These are phyloP conservation scores for Sinonovacula constricta DNA, from an alignment of 1,140 invertebrate species.

Conservation along the genomic window DNA sequence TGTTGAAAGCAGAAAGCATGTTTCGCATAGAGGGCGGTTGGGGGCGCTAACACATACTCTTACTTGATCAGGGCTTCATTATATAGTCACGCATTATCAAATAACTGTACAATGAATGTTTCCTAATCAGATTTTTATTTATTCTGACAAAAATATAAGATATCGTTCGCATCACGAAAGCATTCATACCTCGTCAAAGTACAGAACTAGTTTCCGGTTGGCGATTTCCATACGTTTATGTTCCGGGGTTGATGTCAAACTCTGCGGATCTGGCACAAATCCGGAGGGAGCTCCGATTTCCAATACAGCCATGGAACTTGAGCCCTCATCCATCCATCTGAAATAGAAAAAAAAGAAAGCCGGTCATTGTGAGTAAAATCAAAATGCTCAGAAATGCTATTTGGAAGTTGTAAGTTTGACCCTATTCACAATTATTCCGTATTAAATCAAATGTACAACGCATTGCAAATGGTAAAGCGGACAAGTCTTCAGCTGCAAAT, in stretches of 20 bases:
- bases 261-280: slow-evolving; percentile 54
- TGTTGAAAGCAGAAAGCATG: too few species aligned
- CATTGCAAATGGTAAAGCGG: too few species aligned
- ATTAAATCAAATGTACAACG: too few species aligned
- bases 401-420: too few species aligned
- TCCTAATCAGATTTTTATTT: neutral
- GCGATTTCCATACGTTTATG: slow-evolving; percentile 89
- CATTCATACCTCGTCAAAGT: slow-evolving; percentile 84
- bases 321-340: slow-evolving; percentile 59
- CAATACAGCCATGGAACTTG: slow-evolving; percentile 64
- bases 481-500: too few species aligned
- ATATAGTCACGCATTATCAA: neutral
- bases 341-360: too few species aligned
- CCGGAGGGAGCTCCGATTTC: slow-evolving; percentile 65
- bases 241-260: slow-evolving; percentile 67
- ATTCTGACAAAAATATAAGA: neutral
- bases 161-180: neutral
- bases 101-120: too few species aligned
- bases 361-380: too few species aligned
- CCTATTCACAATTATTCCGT: too few species aligned
- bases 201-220: slow-evolving; percentile 87
- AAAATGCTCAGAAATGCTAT: too few species aligned
- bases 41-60: too few species aligned
- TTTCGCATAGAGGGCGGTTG: too few species aligned
- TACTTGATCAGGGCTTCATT: neutral